These are phyloP conservation scores for Gerris lacustris DNA, from an alignment of 2,888 invertebrate genomes.

Conservation along the genomic window DNA sequence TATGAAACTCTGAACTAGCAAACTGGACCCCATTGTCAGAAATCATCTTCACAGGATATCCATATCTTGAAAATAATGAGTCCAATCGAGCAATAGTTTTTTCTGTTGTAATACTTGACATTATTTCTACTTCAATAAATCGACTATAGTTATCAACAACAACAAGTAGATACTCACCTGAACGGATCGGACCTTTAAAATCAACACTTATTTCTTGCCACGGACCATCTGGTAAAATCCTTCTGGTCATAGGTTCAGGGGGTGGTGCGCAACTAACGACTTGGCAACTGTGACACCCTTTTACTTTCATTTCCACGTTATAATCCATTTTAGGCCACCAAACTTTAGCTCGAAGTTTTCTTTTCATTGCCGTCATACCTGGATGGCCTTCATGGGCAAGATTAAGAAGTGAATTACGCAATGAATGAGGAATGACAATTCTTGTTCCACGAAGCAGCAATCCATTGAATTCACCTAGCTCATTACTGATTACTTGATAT, in stretches of 20 bases:
- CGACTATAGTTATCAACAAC: slow-evolving; percentile 4
- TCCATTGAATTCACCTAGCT: too few relatives aligned
- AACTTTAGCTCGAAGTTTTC: slow-evolving; percentile 12
- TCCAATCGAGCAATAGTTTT: slow-evolving; percentile 2
- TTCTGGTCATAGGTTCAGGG: slow-evolving; percentile 27
- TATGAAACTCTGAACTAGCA: too few relatives aligned
- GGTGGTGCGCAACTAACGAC: slow-evolving; percentile 9
- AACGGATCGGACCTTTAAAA: slow-evolving; percentile 14
- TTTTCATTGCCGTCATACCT: slow-evolving; percentile 31
- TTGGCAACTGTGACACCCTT: slow-evolving; percentile 21
- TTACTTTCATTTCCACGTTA: slow-evolving; percentile 17
- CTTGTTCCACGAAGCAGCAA: too few relatives aligned
- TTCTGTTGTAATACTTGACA: slow-evolving; percentile 7
- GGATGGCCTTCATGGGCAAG: too few relatives aligned
- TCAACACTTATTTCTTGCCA: slow-evolving; percentile 17
- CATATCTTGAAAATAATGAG: slow-evolving; percentile 9
- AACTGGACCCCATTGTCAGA: too few relatives aligned
- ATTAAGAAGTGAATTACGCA: too few relatives aligned
- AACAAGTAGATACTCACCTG: slow-evolving; percentile 8
- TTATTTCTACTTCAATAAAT: slow-evolving; percentile 11
- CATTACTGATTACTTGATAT: too few relatives aligned
- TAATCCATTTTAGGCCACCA: slow-evolving; percentile 15
- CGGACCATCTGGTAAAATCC: slow-evolving; percentile 17
- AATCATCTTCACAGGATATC: slow-evolving; percentile 3
- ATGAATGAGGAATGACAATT: too few relatives aligned